Conservation (phyloP, 1,140 invertebrate genomes). For the Musca vetustissima region DNA sequence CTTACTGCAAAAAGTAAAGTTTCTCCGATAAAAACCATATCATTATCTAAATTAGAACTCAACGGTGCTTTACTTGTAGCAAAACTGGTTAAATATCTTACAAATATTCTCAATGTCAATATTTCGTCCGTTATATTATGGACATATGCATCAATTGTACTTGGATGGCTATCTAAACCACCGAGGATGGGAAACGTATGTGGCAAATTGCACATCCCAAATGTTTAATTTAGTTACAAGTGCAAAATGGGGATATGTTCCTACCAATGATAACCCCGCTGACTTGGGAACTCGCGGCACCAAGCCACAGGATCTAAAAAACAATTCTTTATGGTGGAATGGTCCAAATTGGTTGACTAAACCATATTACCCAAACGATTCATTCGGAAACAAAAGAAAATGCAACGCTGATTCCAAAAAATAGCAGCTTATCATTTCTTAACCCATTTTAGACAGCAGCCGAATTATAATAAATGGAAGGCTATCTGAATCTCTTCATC, state of each 20-base stretch:
- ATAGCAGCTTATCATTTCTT: background rate
- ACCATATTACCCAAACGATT: background rate
- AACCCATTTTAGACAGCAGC: background rate
- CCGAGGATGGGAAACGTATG: too few relatives aligned
- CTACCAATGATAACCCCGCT: background rate
- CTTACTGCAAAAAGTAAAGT: too few relatives aligned
- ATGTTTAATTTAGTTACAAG: too few relatives aligned
- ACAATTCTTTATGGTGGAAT: constrained; percentile 4
- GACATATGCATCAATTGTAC: too few relatives aligned
- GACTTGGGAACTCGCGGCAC: background rate
- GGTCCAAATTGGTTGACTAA: constrained; percentile 8
- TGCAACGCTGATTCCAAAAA: background rate
- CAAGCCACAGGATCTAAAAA: background rate
- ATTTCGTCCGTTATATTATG: too few relatives aligned
- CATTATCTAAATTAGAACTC: too few relatives aligned
- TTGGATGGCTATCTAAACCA: too few relatives aligned
- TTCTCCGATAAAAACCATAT: too few relatives aligned
- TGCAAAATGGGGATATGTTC: background rate
- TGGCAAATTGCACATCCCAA: too few relatives aligned
- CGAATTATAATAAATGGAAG: background rate
- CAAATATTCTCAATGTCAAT: too few relatives aligned
- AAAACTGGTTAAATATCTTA: too few relatives aligned
- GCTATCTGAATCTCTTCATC: background rate
- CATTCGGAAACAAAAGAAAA: background rate
- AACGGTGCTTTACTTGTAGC: too few relatives aligned